These are phyloP conservation scores for Noctilio leporinus DNA, from an alignment of 2,113 vertebrate species.

Conservation along the genomic window DNA sequence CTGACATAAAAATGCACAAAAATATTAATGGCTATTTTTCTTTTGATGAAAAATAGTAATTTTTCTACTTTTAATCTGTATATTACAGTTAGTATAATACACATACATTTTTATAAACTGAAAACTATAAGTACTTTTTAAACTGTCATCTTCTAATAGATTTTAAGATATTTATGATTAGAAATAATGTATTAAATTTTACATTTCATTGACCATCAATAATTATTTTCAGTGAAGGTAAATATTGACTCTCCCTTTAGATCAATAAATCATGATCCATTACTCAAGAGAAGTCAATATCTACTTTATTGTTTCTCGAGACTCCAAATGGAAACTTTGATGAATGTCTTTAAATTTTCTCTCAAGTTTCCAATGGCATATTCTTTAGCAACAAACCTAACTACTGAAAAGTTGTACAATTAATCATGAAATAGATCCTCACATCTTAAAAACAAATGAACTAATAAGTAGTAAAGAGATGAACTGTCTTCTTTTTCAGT, in stretches of 20 bases:
- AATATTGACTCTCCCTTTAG: constrained; percentile 58
- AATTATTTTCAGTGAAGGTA: constrained; percentile 55
- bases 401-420: constrained; percentile 47
- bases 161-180: constrained; percentile 37
- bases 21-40: neutral
- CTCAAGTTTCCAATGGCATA: constrained; percentile 50
- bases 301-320: constrained; percentile 64
- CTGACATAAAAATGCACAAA: neutral
- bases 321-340: constrained; percentile 66
- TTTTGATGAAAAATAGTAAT: neutral
- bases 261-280: constrained; percentile 61
- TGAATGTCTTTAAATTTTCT: constrained; percentile 66
- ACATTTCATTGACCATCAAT: constrained; percentile 40
- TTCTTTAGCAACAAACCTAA: constrained; percentile 40
- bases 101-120: neutral
- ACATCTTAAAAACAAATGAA: constrained; percentile 57
- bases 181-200: constrained; percentile 29
- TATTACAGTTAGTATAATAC: neutral
- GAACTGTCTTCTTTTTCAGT: constrained; percentile 17
- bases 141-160: neutral
- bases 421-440: constrained; percentile 53
- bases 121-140: neutral
- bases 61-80: neutral
- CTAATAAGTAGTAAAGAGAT: constrained; percentile 21
- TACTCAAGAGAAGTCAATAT: constrained; percentile 67